Evolutionary conservation across 2,888 invertebrate genomes (phyloP), one percentile per base, ranked within the genome.

Genomic region (Poecilobothrus nobilitatus): DNA sequence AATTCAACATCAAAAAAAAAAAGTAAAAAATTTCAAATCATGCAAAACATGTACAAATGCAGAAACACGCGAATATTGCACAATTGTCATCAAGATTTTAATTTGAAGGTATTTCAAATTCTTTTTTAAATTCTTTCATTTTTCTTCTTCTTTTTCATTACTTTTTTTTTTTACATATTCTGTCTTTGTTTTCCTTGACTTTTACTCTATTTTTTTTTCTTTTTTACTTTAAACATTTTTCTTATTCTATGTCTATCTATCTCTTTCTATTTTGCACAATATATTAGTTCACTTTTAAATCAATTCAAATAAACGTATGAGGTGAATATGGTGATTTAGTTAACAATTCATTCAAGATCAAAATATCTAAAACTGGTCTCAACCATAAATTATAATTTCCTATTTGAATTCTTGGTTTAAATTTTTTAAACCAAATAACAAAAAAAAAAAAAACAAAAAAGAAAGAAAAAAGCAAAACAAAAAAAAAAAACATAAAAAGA

Each of bases 71-170:
- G 69, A 69, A 69, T 69, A 64, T 69, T 67, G 67, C 65, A 69
- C 69, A 69, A 69, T 67, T 69, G 69, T 67, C 69, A 69, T 69
- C 69, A 69, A 69, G 65, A 69, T 68, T 66, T 68, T 1, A 44
- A 15, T 63, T 63, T 21, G 66, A 68, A 68, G 53, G 53, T 18
- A 53, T 53, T 53, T 53, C 53, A 53, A 53, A 53, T 53, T 53
- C 27, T 27, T 27, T 27, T 27, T 27, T 27, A 27, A 27, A 27
- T 27, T 27, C 53, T 18, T 53, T 53, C 18, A 15, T 53, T n/a
- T 53, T 18, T 53, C 1, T 53, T 18, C 15, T 53, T 53, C n/a
- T 53, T 53, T n/a, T 12, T 53, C 53, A 15, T 53, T 53, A 27
- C 53, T 53, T n/a, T 53, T 53, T 9, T 18, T 53, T 2, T 53